These are phyloP conservation scores for Typhlomys cinereus DNA, from an alignment of 2,113 vertebrate species.

Conservation along the genomic window DNA sequence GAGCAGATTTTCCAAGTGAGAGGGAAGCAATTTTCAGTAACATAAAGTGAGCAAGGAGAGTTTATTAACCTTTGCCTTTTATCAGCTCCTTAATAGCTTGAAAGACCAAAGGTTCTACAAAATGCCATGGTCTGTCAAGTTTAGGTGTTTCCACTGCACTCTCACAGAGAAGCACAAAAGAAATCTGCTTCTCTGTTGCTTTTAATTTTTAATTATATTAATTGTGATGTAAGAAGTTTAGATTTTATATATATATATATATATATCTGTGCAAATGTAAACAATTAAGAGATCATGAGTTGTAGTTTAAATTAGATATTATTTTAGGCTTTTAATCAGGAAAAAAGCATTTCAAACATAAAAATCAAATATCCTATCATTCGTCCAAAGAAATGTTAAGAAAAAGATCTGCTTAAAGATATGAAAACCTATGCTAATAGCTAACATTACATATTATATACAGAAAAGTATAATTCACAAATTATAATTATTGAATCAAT, in stretches of 20 bases:
- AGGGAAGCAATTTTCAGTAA: constrained; percentile 21
- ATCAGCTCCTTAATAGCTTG: constrained; percentile 45
- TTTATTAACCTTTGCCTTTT: constrained; percentile 67
- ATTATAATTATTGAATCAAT: not conserved
- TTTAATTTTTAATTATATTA: not conserved
- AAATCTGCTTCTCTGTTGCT: not conserved
- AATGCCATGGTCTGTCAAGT: not conserved
- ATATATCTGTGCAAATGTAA: not conserved
- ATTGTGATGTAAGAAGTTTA: not conserved
- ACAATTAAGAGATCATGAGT: not conserved
- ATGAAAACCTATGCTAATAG: not conserved
- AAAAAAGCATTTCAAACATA: not conserved
- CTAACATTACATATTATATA: not conserved
- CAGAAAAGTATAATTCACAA: not conserved
- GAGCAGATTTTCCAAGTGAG: constrained; percentile 31
- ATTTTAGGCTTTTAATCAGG: not conserved
- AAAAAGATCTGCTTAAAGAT: not conserved
- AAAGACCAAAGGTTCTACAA: constrained; percentile 45
- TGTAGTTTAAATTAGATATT: not conserved
- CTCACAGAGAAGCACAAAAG: not conserved
- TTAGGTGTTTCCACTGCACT: not conserved
- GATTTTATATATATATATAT: not conserved
- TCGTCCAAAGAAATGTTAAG: not conserved
- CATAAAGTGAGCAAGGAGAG: constrained; percentile 44
- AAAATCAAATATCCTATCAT: not conserved